A percentile compares a stretch with the other conserved stretches of the same genome.
Conservation (phyloP, 2,888 invertebrate species). For the Diarsia brunnea region DNA sequence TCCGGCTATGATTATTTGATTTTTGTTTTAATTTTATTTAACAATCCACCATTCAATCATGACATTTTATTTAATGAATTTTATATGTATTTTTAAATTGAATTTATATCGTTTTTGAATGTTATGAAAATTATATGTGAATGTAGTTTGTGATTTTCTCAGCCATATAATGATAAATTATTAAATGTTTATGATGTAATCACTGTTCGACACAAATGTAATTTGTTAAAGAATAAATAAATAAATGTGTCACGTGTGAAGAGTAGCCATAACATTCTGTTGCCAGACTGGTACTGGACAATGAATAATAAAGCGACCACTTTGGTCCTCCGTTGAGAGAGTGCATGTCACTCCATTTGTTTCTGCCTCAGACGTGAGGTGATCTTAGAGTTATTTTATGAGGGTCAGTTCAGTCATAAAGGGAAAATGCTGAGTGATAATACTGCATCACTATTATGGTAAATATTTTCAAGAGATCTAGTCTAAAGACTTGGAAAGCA, state of each 20-base stretch:
- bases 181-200: too few species aligned
- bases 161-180: too few species aligned
- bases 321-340: constrained; percentile 8
- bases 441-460: not conserved
- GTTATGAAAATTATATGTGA: too few species aligned
- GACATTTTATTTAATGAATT: too few species aligned
- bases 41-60: too few species aligned
- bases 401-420: not conserved
- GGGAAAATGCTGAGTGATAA: not conserved
- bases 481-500: not conserved
- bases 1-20: too few species aligned
- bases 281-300: not conserved
- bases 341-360: constrained; percentile 7
- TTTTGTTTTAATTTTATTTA: too few species aligned
- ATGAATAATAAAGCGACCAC: constrained; percentile 24
- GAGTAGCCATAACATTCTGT: not conserved
- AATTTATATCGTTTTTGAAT: too few species aligned
- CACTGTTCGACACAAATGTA: too few species aligned
- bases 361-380: not conserved
- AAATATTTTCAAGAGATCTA: not conserved
- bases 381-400: not conserved
- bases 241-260: not conserved
- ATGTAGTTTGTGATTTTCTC: too few species aligned
- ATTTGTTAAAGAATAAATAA: too few species aligned
- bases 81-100: too few species aligned